Conservation (phyloP, 2,888 invertebrate species). For the Saturnia pavonia region DNA sequence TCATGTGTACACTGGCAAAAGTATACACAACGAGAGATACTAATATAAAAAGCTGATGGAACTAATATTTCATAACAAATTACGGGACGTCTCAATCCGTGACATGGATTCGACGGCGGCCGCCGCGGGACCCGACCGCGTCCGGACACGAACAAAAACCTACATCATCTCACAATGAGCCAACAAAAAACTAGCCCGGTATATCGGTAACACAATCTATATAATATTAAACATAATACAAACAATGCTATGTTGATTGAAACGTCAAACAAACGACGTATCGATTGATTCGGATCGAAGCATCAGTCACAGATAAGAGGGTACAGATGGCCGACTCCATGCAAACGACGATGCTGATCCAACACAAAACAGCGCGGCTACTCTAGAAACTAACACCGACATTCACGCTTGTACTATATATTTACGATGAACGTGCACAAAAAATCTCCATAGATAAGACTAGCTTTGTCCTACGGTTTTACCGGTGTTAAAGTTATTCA, state of each 20-base stretch:
- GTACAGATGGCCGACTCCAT: not conserved
- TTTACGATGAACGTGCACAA: too few species aligned
- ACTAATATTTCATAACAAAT: constrained; percentile 68
- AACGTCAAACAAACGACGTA: constrained; percentile 77
- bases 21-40: not conserved
- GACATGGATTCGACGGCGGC: constrained; percentile 40
- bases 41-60: constrained; percentile 36
- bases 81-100: constrained; percentile 61
- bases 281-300: constrained; percentile 70
- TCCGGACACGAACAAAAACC: constrained; percentile 53
- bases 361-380: not conserved
- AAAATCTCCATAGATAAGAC: too few species aligned
- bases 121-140: constrained; percentile 5
- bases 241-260: constrained; percentile 80
- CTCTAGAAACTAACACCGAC: not conserved
- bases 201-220: constrained; percentile 81
- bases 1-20: constrained; percentile 1
- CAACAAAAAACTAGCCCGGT: constrained; percentile 57
- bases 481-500: too few species aligned
- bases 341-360: not conserved
- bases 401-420: not conserved
- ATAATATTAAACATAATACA: constrained; percentile 79
- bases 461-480: too few species aligned
- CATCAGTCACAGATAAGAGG: constrained; percentile 18
- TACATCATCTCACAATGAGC: constrained; percentile 59